phyloP scores from a whole-genome alignment of 2,797 vertebrate species.

The Halcyon smyrnensis region DNA sequence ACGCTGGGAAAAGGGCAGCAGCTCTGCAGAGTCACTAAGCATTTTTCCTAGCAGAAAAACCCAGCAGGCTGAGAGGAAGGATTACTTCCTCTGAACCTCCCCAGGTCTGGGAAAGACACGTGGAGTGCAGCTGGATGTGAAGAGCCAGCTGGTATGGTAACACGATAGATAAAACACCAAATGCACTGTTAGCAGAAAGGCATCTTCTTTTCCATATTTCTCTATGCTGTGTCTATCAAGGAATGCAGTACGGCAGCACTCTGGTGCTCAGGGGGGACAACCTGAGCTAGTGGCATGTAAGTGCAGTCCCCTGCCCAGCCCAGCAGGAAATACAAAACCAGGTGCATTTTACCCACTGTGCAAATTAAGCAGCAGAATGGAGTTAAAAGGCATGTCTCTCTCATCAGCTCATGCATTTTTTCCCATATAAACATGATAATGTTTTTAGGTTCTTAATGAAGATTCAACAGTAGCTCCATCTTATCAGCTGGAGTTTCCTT shows the following conservation, averaged over 20 bases:
- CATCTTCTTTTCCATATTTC: not conserved
- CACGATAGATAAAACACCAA: not conserved
- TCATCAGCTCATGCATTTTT: not conserved
- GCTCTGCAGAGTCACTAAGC: not conserved
- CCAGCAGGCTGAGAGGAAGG: not conserved
- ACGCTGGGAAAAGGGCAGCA: conserved; percentile 6
- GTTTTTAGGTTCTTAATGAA: not conserved
- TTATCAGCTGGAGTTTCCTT: not conserved
- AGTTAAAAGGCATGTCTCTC: not conserved
- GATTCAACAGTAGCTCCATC: not conserved
- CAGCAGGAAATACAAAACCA: not conserved
- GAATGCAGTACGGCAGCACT: not conserved
- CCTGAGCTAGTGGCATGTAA: not conserved
- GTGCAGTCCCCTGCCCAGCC: accelerated
- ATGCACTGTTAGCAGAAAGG: not conserved
- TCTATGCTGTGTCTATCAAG: not conserved
- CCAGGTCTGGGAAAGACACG: not conserved
- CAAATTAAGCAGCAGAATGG: not conserved
- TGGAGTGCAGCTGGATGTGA: not conserved
- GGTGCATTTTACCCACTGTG: not conserved
- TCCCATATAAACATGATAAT: not conserved
- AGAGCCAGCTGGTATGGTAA: not conserved
- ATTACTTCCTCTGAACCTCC: conserved; percentile 5
- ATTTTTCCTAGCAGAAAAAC: not conserved
- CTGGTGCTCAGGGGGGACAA: not conserved